Evolutionary conservation across 2,113 vertebrate species (phyloP).

Genomic region (Chlorodrepanis virens): DNA sequence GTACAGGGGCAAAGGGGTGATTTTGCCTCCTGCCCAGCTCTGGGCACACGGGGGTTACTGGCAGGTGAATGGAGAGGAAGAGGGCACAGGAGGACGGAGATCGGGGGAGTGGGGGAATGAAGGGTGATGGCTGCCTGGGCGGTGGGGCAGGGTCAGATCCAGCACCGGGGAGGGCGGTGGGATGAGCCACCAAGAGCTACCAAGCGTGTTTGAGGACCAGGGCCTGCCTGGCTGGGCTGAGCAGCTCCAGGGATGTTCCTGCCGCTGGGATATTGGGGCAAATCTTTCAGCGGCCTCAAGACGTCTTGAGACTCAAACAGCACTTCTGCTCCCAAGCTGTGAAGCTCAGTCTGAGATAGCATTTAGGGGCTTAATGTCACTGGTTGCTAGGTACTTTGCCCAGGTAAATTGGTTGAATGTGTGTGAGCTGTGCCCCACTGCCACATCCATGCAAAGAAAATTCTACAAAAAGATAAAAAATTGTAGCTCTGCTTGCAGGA

Average conservation of each 20-base stretch:
- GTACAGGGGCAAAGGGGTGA: fast-evolving
- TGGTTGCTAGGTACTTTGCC: not conserved
- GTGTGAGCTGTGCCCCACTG: not conserved
- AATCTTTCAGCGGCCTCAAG: not conserved
- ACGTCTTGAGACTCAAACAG: not conserved
- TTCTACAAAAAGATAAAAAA: not conserved
- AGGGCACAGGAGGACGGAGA: too few species aligned
- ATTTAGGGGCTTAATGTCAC: not conserved
- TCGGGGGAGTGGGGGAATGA: not conserved
- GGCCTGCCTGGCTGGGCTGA: not conserved
- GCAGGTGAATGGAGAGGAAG: too few species aligned
- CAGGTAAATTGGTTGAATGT: not conserved
- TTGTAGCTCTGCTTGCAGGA: not conserved
- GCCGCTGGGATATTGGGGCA: not conserved
- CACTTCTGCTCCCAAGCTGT: not conserved
- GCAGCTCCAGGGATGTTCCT: not conserved
- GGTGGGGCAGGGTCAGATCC: not conserved
- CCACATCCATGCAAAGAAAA: not conserved
- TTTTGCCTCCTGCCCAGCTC: not conserved
- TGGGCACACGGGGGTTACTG: not conserved
- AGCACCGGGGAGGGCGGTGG: fast-evolving
- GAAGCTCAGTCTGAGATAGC: not conserved
- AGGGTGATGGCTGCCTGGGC: not conserved
- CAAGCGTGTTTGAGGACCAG: not conserved
- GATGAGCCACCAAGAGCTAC: not conserved